Evolutionary conservation across 2,888 invertebrate genomes (phyloP).

Genomic region (Teleogryllus oceanicus): DNA sequence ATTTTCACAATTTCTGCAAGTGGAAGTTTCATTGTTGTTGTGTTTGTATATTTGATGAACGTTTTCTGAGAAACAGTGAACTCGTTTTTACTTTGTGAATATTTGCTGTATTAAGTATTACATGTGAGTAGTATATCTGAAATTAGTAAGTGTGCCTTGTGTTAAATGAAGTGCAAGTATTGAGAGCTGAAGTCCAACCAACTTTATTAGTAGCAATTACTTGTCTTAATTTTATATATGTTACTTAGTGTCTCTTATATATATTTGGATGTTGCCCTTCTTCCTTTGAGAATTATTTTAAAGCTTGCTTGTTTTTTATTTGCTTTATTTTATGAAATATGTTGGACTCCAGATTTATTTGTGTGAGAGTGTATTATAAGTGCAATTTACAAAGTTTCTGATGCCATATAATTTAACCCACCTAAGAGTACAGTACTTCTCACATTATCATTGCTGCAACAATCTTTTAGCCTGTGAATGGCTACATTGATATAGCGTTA

Average conservation of each 20-base stretch:
- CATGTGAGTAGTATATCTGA: slow-evolving; percentile 28
- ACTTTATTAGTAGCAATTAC: slow-evolving; percentile 8
- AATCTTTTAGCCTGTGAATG: not conserved
- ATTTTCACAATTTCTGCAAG: slow-evolving; percentile 7
- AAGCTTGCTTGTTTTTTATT: slow-evolving; percentile 10
- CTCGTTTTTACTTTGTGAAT: slow-evolving; percentile 30
- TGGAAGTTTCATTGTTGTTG: slow-evolving; percentile 25
- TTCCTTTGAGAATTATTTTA: slow-evolving; percentile 10
- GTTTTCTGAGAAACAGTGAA: slow-evolving; percentile 18
- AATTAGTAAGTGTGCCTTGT: slow-evolving; percentile 24
- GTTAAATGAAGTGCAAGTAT: slow-evolving; percentile 19
- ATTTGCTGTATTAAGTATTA: slow-evolving; percentile 27
- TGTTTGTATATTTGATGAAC: slow-evolving; percentile 26
- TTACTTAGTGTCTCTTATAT: not conserved
- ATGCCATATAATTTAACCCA: slow-evolving; percentile 33
- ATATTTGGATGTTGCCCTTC: not conserved
- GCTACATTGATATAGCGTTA: not conserved
- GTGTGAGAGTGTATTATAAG: slow-evolving; percentile 18
- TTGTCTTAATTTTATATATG: slow-evolving; percentile 19
- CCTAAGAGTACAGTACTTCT: slow-evolving; percentile 28
- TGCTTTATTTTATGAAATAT: slow-evolving; percentile 9
- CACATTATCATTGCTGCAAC: not conserved
- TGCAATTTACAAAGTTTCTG: slow-evolving; percentile 25
- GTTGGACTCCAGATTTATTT: not conserved
- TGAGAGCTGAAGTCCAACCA: not conserved